A percentile compares a stretch with the other conserved stretches of the same genome.
These are phyloP conservation scores for Tetragnatha montana DNA, from an alignment of 2,888 invertebrate species.

Conservation along the genomic window DNA sequence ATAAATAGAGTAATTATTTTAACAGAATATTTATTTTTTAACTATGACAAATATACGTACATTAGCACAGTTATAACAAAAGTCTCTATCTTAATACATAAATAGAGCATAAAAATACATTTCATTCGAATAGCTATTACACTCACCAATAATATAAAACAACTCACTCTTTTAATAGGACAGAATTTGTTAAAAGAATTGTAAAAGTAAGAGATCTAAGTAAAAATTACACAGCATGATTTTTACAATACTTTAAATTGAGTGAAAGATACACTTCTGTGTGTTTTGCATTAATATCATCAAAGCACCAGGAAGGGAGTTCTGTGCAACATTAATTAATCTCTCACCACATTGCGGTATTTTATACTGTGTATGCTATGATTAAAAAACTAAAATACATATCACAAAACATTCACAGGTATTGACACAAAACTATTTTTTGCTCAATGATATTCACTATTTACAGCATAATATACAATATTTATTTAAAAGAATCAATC, in stretches of 20 bases:
- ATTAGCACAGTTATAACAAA: constrained; percentile 54
- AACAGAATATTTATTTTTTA: constrained; percentile 69
- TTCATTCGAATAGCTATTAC: constrained; percentile 46
- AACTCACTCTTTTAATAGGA: constrained; percentile 4
- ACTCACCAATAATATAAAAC: constrained; percentile 12
- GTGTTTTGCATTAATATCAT: neutral
- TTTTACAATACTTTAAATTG: constrained; percentile 2
- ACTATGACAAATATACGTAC: constrained; percentile 67
- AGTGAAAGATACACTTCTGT: constrained; percentile 11
- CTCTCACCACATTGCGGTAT: neutral
- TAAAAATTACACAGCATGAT: constrained; percentile 3
- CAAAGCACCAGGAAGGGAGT: constrained; percentile 8
- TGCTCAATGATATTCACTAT: neutral
- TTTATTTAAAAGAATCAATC: too few relatives aligned
- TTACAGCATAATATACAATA: constrained; percentile 18
- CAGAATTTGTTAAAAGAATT: neutral
- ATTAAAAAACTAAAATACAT: constrained; percentile 6
- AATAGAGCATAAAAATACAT: constrained; percentile 67
- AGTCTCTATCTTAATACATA: constrained; percentile 59
- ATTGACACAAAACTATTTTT: neutral
- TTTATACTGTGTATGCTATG: neutral
- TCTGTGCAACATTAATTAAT: constrained; percentile 11
- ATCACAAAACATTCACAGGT: neutral
- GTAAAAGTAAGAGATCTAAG: neutral
- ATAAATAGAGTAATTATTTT: constrained; percentile 11